Base-by-base conservation (phyloP, 2,797 vertebrate genomes). In the Lates japonicus region DNA sequence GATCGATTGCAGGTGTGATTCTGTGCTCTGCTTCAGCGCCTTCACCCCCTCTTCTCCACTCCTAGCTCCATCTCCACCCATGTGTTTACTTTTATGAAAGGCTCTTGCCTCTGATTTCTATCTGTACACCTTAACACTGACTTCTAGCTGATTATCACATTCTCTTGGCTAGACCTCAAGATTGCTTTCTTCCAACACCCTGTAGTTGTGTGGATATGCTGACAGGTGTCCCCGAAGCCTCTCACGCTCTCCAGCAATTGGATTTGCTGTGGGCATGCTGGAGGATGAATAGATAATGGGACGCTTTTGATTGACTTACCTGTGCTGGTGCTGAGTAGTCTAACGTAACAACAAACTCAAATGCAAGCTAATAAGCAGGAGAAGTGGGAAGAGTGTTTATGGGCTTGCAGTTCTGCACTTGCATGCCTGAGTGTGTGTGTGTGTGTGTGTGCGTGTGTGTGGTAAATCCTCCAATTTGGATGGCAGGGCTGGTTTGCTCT, bases 111-210 rank as follows among this genome's bases (percentile, higher is more conserved):
- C 59, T 87, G 82, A 82, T 89, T 92, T 83, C 75, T 90, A 82
- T 89, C 65, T 67, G 59, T 41, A 37, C 65, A 69, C 61, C 63
- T 81, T 73, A 51, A 84, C 64, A 83, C 70, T 44, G 82, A 62
- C 55, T 60, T 90, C 92, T 94, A n/a, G n/a, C n/a, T 84, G 92
- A 95, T 92, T 78, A 84, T 72, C 35, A 51, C 44, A n/a, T 74
- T 84, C 73, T 70, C 51, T 85, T 46, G n/a, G 13, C 64, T 71
- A 71, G 77, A 76, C 73, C 70, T 76, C 5, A 0, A 82, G 75
- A 91, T 89, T 83, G 86, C 66, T 64, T 86, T 87, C 68, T 70
- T 61, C 58, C 41, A 49, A 80, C 74, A 74, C 33, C 72, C 25
- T 70, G 31, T 68, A 63, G 67, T 39, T 72, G 31, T 74, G 68